phyloP scores from a whole-genome alignment of 2,888 invertebrate genomes.

The Neoascia interrupta region DNA sequence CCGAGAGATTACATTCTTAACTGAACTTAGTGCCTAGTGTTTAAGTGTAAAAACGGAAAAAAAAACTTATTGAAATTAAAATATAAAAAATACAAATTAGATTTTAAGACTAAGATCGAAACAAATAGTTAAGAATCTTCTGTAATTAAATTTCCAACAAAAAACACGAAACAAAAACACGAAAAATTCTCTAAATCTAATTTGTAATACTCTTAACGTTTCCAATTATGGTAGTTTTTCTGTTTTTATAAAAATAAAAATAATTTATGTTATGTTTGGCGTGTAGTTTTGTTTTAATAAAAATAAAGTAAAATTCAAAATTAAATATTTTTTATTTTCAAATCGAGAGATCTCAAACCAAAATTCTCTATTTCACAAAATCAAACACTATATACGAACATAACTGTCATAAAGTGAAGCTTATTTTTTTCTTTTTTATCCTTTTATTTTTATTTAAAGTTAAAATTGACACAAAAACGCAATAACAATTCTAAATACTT shows the following conservation, averaged over 20 bases:
- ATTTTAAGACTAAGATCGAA: conserved; percentile 28
- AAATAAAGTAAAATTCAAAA: conserved; percentile 36
- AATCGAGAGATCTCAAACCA: conserved; percentile 69
- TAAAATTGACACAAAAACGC: conserved; percentile 65
- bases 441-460: conserved; percentile 36
- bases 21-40: conserved; percentile 52
- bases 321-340: conserved; percentile 33
- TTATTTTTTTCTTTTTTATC: conserved; percentile 30
- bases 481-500: conserved; percentile 68
- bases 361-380: conserved; percentile 68
- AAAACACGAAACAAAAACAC: conserved; percentile 3
- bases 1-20: conserved; percentile 61
- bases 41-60: conserved; percentile 52
- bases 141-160: conserved; percentile 53
- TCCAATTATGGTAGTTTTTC: not conserved
- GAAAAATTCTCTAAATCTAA: not conserved
- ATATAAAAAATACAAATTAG: conserved; percentile 64
- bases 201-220: not conserved
- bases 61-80: conserved; percentile 48
- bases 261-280: conserved; percentile 57
- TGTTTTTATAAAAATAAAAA: conserved; percentile 2
- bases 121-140: conserved; percentile 30
- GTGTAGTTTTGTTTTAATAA: conserved; percentile 59
- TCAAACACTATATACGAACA: conserved; percentile 53
- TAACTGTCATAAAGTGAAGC: conserved; percentile 65